Percentiles rank a stretch among this genome's conserved stretches.
These are phyloP conservation scores for Caretta caretta DNA, from an alignment of 2,113 vertebrate genomes.

Conservation along the genomic window DNA sequence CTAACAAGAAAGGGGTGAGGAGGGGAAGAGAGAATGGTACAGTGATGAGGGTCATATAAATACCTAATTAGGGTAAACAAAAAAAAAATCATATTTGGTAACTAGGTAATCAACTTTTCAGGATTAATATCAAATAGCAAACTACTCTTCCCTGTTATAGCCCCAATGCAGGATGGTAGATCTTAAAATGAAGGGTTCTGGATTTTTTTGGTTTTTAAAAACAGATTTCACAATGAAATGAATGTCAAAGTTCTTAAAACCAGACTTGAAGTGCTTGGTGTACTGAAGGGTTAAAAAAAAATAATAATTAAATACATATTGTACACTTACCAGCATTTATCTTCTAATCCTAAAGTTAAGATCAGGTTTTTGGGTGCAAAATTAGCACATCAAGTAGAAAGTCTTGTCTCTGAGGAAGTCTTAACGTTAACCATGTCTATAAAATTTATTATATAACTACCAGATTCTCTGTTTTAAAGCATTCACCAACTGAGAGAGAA, in stretches of 20 bases:
- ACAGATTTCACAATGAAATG: not conserved
- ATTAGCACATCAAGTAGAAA: not conserved
- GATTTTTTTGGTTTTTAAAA: not conserved
- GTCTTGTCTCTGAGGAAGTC: not conserved
- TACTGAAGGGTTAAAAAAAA: not conserved
- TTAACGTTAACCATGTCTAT: not conserved
- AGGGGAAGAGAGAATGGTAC: not conserved
- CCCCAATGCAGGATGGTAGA: not conserved
- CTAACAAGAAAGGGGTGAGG: not conserved
- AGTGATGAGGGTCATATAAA: not conserved
- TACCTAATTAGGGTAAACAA: not conserved
- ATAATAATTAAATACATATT: not conserved
- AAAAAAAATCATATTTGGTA: not conserved
- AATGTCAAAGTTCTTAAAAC: not conserved
- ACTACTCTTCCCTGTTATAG: not conserved
- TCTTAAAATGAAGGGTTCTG: not conserved
- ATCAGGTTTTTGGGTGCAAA: conserved; percentile 2
- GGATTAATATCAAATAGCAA: not conserved
- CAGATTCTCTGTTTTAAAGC: conserved; percentile 70
- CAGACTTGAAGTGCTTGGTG: not conserved
- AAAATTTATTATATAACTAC: not conserved
- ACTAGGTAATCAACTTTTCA: not conserved
- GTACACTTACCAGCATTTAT: not conserved
- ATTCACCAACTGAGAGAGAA: conserved; percentile 92
- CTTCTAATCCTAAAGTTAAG: not conserved